Conservation (phyloP, 2,797 vertebrate species). For the Enteromius thamalakanensis region DNA sequence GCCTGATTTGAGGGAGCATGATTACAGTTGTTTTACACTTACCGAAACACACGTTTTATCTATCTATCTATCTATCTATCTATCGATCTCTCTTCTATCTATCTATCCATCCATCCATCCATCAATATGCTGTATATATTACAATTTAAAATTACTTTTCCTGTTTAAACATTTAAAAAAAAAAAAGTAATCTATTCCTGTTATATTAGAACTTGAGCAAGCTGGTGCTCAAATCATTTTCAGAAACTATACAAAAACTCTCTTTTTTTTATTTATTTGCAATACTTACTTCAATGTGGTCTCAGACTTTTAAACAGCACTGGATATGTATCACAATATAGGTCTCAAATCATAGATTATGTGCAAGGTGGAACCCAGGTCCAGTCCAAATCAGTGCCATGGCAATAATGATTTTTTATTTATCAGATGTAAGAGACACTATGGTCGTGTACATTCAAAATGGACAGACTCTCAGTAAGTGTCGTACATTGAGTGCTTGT, state of each 20-base stretch:
- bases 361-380: not conserved
- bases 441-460: not conserved
- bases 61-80: slow-evolving; percentile 10
- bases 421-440: slow-evolving; percentile 58
- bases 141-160: not conserved
- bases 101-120: not conserved
- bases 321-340: not conserved
- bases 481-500: slow-evolving; percentile 38
- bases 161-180: not conserved
- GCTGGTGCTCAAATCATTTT: not conserved
- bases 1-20: not conserved
- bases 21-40: slow-evolving; percentile 27
- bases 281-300: not conserved
- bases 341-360: not conserved
- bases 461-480: not conserved
- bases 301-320: not conserved
- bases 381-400: slow-evolving; percentile 21
- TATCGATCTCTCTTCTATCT: not conserved
- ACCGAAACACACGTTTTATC: not conserved
- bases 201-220: not conserved
- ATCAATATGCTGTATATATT: not conserved
- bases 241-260: too few species aligned
- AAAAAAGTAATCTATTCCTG: not conserved
- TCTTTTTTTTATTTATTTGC: too few species aligned
- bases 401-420: slow-evolving; percentile 59